These are phyloP conservation scores for Trinectes maculatus DNA, from an alignment of 2,113 vertebrate genomes.

Conservation along the genomic window DNA sequence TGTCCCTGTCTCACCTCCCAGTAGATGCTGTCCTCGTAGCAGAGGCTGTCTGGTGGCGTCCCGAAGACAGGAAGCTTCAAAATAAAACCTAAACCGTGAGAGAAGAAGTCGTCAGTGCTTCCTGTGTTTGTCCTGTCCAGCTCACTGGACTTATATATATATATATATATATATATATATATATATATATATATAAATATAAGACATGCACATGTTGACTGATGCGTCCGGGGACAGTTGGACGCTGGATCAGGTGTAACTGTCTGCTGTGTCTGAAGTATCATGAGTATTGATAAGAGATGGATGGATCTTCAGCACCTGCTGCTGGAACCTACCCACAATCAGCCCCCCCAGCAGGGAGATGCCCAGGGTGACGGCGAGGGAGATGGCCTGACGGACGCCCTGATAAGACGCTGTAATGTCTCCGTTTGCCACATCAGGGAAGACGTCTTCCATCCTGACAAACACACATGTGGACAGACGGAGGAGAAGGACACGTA, in stretches of 20 bases:
- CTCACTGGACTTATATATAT: no score
- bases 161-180: no score
- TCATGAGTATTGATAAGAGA: no score
- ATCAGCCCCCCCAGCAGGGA: constrained; percentile 85
- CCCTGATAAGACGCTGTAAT: constrained; percentile 68
- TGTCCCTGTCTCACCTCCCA: constrained; percentile 94
- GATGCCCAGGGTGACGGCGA: constrained; percentile 85
- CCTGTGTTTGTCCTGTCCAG: background rate
- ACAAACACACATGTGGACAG: background rate
- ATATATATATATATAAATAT: no score
- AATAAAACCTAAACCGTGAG: constrained; percentile 79
- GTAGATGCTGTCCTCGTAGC: constrained; percentile 82
- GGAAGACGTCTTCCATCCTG: constrained; percentile 87
- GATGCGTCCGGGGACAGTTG: no score
- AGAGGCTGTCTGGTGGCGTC: constrained; percentile 70
- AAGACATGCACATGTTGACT: no score
- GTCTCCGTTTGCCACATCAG: constrained; percentile 33
- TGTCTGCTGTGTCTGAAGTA: no score
- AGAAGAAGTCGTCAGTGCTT: background rate
- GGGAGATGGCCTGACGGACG: constrained; percentile 79
- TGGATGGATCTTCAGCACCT: no score
- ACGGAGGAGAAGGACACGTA: background rate
- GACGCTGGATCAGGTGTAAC: no score
- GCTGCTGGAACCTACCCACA: constrained; percentile 89
- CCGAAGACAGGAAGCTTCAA: constrained; percentile 82